A percentile compares a stretch with the other conserved stretches of the same genome.
phyloP scores from a whole-genome alignment of 2,797 vertebrate species.

The Pseudochirops cupreus region DNA sequence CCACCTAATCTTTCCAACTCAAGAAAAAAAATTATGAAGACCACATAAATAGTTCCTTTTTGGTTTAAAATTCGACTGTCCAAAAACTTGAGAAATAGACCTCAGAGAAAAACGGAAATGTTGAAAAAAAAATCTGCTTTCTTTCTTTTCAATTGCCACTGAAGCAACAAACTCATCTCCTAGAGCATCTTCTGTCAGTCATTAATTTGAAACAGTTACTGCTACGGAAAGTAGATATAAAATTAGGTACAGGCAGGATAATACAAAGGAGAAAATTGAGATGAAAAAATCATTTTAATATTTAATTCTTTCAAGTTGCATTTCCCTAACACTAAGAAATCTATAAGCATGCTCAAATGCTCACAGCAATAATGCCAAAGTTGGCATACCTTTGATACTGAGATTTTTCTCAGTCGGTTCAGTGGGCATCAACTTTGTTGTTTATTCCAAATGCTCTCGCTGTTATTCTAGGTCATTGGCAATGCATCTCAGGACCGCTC shows the following conservation, averaged over 20 bases:
- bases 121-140: constrained; percentile 17
- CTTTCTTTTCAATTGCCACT: neutral
- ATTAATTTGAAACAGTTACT: neutral
- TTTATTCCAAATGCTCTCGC: neutral
- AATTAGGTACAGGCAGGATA: constrained; percentile 8
- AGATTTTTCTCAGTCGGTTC: neutral
- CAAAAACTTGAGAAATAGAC: neutral
- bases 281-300: neutral
- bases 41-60: neutral
- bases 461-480: neutral
- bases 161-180: neutral
- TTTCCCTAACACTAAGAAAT: constrained; percentile 37
- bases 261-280: constrained; percentile 26
- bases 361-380: neutral
- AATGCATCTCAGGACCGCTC: constrained; percentile 30
- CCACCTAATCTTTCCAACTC: constrained; percentile 5
- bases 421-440: neutral
- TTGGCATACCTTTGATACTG: neutral
- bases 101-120: constrained; percentile 13
- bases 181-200: neutral
- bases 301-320: constrained; percentile 25
- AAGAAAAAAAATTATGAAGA: constrained; percentile 7
- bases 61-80: neutral
- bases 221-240: neutral
- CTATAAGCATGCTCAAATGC: constrained; percentile 17